Conservation (phyloP, 1,140 invertebrate species). For the Drosophila mojavensis region DNA sequence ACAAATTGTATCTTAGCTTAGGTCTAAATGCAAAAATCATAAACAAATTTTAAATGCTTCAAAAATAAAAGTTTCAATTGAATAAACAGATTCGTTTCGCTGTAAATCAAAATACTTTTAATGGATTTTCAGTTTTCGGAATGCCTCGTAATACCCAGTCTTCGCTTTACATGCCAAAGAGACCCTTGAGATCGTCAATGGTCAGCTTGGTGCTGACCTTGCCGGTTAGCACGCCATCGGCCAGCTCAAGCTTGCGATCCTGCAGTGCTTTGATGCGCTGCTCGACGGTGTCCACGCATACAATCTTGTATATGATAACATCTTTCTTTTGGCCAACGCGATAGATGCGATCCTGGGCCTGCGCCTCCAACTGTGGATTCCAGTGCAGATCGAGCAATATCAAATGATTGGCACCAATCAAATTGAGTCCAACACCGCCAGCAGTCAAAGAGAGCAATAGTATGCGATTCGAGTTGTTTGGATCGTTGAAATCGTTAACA, state of each 20-base stretch:
- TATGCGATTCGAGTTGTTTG: slow-evolving; percentile 85
- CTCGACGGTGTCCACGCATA: slow-evolving; percentile 93
- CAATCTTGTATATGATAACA: slow-evolving; percentile 94
- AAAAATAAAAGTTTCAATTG: slow-evolving; percentile 53
- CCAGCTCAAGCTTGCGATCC: slow-evolving; percentile 91
- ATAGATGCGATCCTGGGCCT: slow-evolving; percentile 96
- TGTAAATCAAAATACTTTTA: slow-evolving; percentile 32
- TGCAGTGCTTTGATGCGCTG: slow-evolving; percentile 92
- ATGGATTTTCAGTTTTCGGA: not conserved
- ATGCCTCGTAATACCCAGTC: no score
- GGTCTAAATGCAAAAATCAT: slow-evolving; percentile 25
- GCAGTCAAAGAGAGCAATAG: slow-evolving; percentile 94
- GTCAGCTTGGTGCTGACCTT: slow-evolving; percentile 87
- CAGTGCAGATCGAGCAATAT: slow-evolving; percentile 96
- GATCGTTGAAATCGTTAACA: slow-evolving; percentile 90
- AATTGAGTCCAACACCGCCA: slow-evolving; percentile 95
- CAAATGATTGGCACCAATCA: slow-evolving; percentile 95
- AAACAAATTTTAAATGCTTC: slow-evolving; percentile 32
- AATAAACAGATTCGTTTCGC: slow-evolving; percentile 28
- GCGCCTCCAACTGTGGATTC: slow-evolving; percentile 97
- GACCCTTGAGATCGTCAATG: slow-evolving; percentile 90
- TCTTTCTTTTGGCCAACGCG: slow-evolving; percentile 93
- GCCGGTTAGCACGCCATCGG: slow-evolving; percentile 90
- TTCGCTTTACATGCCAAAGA: slow-evolving; percentile 88
- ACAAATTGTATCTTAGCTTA: slow-evolving; percentile 45